Conservation (phyloP, 2,888 invertebrate genomes). For the Euclidia mi region DNA sequence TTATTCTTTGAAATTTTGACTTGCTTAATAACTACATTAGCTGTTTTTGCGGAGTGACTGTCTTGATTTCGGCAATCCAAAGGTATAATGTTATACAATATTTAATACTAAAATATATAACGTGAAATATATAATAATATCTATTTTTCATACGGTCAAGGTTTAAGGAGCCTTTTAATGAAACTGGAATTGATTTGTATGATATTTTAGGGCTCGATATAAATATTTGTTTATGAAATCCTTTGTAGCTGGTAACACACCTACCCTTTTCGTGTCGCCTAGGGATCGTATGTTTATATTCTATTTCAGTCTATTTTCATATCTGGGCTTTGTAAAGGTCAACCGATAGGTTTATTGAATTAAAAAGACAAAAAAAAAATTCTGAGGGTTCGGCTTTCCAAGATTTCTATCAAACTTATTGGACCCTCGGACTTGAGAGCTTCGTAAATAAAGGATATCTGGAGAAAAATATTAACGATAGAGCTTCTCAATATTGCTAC, state of each 20-base stretch:
- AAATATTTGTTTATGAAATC: slow-evolving; percentile 51
- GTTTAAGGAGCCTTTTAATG: slow-evolving; percentile 67
- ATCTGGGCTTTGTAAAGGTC: slow-evolving; percentile 26
- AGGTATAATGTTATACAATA: no score
- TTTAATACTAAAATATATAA: no score
- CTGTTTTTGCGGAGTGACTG: no score
- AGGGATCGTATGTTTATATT: slow-evolving; percentile 38
- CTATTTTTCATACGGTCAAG: slow-evolving; percentile 63
- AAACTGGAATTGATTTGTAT: slow-evolving; percentile 64
- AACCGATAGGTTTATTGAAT: slow-evolving; percentile 32
- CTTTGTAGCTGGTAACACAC: slow-evolving; percentile 28
- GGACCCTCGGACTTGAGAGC: background rate
- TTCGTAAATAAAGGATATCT: background rate
- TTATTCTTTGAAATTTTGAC: no score
- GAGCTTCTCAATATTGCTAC: no score
- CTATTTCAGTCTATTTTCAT: slow-evolving; percentile 28
- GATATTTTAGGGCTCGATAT: slow-evolving; percentile 41
- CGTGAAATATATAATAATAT: no score
- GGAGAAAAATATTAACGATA: no score
- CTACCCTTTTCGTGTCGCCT: slow-evolving; percentile 28
- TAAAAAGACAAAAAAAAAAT: slow-evolving; percentile 11
- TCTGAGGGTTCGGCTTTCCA: background rate
- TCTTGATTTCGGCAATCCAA: no score
- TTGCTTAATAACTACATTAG: no score
- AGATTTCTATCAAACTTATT: background rate